These are phyloP conservation scores for Tetramorium simillimum DNA, from an alignment of 1,140 invertebrate species.

Conservation along the genomic window DNA sequence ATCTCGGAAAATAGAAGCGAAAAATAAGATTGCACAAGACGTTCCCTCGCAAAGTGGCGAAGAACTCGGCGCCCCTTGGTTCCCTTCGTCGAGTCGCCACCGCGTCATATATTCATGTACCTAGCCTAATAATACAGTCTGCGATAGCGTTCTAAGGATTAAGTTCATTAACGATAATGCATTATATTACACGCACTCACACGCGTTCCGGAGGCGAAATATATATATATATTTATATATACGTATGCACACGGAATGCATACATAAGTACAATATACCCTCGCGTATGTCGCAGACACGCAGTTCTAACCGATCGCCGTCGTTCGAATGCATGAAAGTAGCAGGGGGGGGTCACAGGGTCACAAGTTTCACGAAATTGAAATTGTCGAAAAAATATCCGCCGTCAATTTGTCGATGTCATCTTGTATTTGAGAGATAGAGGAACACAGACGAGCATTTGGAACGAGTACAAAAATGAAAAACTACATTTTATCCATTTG, in stretches of 20 bases:
- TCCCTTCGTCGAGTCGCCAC: slow-evolving; percentile 75
- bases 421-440: slow-evolving; percentile 17
- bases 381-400: not conserved
- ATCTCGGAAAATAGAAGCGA: not conserved
- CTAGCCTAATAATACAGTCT: slow-evolving; percentile 85
- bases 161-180: slow-evolving; percentile 80
- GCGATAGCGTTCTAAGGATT: slow-evolving; percentile 82
- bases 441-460: slow-evolving; percentile 23
- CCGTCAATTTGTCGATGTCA: slow-evolving; percentile 9
- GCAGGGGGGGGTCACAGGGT: not conserved
- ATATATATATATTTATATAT: too few species aligned
- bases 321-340: slow-evolving; percentile 6
- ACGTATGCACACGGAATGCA: slow-evolving; percentile 68
- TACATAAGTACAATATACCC: slow-evolving; percentile 64
- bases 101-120: slow-evolving; percentile 77
- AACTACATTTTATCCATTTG: slow-evolving; percentile 19
- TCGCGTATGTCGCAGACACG: slow-evolving; percentile 67
- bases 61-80: slow-evolving; percentile 13
- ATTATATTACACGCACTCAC: slow-evolving; percentile 83
- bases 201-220: slow-evolving; percentile 71
- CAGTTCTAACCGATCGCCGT: slow-evolving; percentile 66
- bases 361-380: not conserved
- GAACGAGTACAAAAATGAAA: slow-evolving; percentile 42
- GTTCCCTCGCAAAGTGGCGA: not conserved
- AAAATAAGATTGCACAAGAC: slow-evolving; percentile 46